Evolutionary conservation across 1,140 invertebrate species (phyloP), one percentile per base, ranked within the genome.

Genomic region (Drosophila kurseongensis): DNA sequence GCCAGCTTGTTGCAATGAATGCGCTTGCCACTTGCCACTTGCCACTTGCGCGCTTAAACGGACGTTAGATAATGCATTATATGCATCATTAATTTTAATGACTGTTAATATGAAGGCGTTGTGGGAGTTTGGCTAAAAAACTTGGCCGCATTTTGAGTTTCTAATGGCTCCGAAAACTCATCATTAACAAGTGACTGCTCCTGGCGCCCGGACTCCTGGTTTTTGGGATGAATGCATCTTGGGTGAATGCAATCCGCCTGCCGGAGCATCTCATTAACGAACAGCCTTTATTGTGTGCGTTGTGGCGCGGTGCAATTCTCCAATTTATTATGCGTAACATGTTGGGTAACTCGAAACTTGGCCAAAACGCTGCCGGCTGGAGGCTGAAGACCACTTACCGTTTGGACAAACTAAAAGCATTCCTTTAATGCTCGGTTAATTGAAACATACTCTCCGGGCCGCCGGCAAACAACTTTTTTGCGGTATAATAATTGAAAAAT

Each of bases 61-160:
- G 32, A 52, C 50, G 35, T 52, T 52, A 36, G 48, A 51, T 51
- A 51, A 51, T 10, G 50, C 50, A 18, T 5, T 16, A 35, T 35
- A 66, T 78, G 84, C 84, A 60, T 89, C 84, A 89, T 89, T 89
- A 89, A 90, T 89, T 89, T 89, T 89, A 89, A 89, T 89, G 85
- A 89, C 80, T 84, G 59, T 71, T 68, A 68, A 72, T 72, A 73
- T 56, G 67, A 13, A 23, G 59, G 35, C 32, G 36, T 16, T 10
- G 45, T 12, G 50, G 56, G 61, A 65, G 61, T 65, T 65, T 52
- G 47, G 58, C 45, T 57, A 58, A 63, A 65, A 65, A 62, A 68
- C 57, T 77, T 57, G 59, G 66, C 54, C 63, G 63, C 75, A 77
- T 62, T 61, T 77, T 77, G 42, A 45, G 51, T 78, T 69, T 68